These are phyloP conservation scores for Cheirogaleus medius DNA, from an alignment of 2,113 vertebrate species.

Conservation along the genomic window DNA sequence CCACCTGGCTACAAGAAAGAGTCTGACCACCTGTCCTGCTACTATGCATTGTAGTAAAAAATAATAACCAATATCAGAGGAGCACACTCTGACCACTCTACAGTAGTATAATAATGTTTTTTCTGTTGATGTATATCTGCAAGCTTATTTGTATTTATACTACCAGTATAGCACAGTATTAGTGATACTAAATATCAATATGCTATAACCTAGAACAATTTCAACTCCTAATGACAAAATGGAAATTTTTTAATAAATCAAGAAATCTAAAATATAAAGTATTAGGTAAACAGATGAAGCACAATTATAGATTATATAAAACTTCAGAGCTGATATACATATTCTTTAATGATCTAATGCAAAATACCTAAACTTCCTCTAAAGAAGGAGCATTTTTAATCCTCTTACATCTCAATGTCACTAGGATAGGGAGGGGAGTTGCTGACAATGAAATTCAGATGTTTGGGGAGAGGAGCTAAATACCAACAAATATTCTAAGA, in stretches of 20 bases:
- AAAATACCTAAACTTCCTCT: neutral
- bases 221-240: neutral
- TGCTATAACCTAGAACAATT: neutral
- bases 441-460: neutral
- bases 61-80: neutral
- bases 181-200: neutral
- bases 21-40: neutral
- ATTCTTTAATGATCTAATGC: neutral
- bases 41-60: neutral
- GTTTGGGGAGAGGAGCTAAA: neutral
- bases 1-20: neutral
- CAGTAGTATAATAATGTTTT: neutral
- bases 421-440: neutral
- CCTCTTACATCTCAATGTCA: neutral
- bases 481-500: neutral
- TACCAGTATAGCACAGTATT: neutral
- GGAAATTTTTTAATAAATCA: neutral
- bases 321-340: neutral
- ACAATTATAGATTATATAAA: neutral
- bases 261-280: conserved; percentile 19
- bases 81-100: neutral
- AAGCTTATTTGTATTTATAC: neutral
- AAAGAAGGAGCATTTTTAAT: neutral
- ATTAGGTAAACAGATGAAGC: neutral
- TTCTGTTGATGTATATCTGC: neutral